Evolutionary conservation across 2,113 vertebrate species (phyloP), one percentile per base, ranked within the genome.

Genomic region (Cepphus grylle): DNA sequence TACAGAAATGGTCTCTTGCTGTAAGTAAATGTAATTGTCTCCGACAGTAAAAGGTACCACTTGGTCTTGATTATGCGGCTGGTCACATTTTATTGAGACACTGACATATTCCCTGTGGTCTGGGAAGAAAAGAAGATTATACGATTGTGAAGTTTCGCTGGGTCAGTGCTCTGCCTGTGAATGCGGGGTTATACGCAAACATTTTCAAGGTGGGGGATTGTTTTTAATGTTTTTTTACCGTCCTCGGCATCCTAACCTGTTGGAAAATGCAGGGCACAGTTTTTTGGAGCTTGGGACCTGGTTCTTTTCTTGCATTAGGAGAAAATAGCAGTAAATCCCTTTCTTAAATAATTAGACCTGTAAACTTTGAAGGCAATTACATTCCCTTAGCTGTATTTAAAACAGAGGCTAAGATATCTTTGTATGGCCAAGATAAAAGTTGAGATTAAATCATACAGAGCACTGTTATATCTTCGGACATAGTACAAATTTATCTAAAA

Each of bases 1-100:
- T 77, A 34, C 23, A 81, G 85, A 71, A 85, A 56, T 10, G 53
- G 52, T 32, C 56, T 88, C 73, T 93, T 79, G 80, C 76, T 88
- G 69, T 67, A 86, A 66, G 90, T 88, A 96, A 95, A 91, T 0
- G 30, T 92, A 83, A 91, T 88, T 92, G 47, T 59, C 59, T 83
- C 55, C 0, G 36, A 70, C 86, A 93, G 90, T 84, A 85, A 96
- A 94, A 91, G 77, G 86, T 74, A 86, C 73, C 59, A 36, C 67
- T 94, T 77, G 95, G 85, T 67, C 89, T 95, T 90, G 74, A 90
- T 96, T 95, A 95, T 94, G 67, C 53, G 73, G 66, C 81, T 86
- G 90, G 62, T 74, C 63, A 69, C 92, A 82, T 91, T 93, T 95
- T 81, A 93, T 56, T 85, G 85, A 92, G 88, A 65, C 56, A 65